A percentile compares a stretch with the other conserved stretches of the same genome.
phyloP scores from a whole-genome alignment of 1,140 invertebrate genomes.

The Colletes gigas region DNA sequence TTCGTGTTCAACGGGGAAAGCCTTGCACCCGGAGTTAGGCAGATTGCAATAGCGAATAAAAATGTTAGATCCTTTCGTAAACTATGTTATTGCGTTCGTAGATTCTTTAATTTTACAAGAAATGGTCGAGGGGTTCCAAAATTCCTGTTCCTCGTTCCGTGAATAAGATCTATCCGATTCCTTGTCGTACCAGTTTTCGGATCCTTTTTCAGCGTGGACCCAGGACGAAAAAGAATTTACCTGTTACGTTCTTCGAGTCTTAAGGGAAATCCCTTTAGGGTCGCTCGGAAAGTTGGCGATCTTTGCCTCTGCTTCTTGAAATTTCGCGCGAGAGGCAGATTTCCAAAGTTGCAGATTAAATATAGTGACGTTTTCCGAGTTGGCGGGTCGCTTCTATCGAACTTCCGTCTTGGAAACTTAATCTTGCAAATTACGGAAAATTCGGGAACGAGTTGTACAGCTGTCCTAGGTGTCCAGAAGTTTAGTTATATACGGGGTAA shows the following conservation, averaged over 20 bases:
- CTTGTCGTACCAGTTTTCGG: not conserved
- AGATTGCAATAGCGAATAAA: too few species aligned
- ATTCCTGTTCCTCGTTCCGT: too few species aligned
- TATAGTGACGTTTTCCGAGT: not conserved
- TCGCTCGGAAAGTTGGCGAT: not conserved
- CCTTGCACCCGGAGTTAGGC: not conserved
- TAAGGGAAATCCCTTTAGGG: slow-evolving; percentile 5
- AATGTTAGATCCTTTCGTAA: too few species aligned
- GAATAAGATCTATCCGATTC: too few species aligned
- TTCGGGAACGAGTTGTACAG: not conserved
- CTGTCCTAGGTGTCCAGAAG: not conserved
- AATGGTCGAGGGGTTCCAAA: too few species aligned
- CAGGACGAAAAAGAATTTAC: slow-evolving; percentile 20
- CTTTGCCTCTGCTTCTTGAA: not conserved
- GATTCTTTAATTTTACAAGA: too few species aligned
- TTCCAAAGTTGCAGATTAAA: slow-evolving; percentile 5
- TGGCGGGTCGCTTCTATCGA: not conserved
- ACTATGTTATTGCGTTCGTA: too few species aligned
- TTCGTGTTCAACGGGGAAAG: not conserved
- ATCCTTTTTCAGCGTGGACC: not conserved
- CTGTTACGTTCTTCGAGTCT: slow-evolving; percentile 22
- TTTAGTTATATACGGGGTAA: not conserved
- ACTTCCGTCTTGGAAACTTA: slow-evolving; percentile 7
- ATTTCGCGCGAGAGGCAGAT: not conserved
- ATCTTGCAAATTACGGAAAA: slow-evolving; percentile 3